These are phyloP conservation scores for Muscicapa adusta DNA, from an alignment of 2,113 vertebrate genomes.

Conservation along the genomic window DNA sequence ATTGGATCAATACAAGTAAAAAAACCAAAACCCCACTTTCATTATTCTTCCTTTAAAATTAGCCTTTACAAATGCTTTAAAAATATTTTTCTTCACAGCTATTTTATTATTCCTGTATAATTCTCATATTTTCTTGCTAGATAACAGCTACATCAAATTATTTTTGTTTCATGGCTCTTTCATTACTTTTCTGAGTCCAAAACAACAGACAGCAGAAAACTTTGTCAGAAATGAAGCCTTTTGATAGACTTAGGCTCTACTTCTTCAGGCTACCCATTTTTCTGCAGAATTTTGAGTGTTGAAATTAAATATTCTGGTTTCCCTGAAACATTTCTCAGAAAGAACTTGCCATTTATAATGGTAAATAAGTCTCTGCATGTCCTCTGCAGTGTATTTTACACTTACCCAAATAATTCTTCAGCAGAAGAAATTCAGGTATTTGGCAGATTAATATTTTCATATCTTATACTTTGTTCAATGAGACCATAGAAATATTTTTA, in stretches of 20 bases:
- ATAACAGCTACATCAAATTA: neutral
- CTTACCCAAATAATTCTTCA: neutral
- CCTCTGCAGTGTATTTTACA: neutral
- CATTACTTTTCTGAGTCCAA: neutral
- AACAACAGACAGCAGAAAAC: neutral
- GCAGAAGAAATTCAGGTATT: neutral
- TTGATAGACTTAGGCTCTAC: neutral
- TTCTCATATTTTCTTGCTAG: neutral
- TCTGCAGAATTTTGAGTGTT: neutral
- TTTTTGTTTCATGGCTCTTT: neutral
- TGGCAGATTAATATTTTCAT: neutral
- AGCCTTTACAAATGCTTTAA: neutral
- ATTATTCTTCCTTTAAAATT: neutral
- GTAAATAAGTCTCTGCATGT: neutral
- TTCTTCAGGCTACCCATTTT: neutral
- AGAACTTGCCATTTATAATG: neutral
- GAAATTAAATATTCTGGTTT: neutral
- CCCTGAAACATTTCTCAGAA: neutral
- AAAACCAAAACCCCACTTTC: neutral
- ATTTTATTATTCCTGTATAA: neutral
- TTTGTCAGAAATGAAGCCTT: neutral
- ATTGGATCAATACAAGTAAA: neutral
- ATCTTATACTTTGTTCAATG: neutral
- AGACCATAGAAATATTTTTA: neutral
- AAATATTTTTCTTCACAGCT: neutral